These are phyloP conservation scores for Synergus umbraculus DNA, from an alignment of 2,888 invertebrate genomes.

Conservation along the genomic window DNA sequence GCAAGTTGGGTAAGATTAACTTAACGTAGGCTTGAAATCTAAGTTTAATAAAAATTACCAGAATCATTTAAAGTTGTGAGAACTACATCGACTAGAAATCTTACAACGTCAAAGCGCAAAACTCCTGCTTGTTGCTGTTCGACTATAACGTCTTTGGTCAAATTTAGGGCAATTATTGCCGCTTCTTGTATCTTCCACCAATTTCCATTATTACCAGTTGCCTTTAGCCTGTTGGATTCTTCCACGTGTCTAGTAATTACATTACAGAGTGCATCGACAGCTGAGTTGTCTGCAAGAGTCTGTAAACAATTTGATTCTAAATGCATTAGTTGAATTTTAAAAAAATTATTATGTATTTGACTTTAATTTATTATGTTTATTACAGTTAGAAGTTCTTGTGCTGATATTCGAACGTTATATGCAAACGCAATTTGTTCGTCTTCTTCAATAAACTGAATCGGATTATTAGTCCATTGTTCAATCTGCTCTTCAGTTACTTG, in stretches of 20 bases:
- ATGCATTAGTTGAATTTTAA: neutral
- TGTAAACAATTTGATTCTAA: conserved; percentile 48
- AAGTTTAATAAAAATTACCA: conserved; percentile 66
- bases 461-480: conserved; percentile 81
- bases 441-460: conserved; percentile 84
- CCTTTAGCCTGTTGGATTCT: conserved; percentile 79
- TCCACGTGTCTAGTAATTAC: conserved; percentile 82
- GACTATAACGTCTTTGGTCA: conserved; percentile 78
- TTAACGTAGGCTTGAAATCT: neutral
- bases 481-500: conserved; percentile 85
- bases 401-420: conserved; percentile 83
- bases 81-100: conserved; percentile 78
- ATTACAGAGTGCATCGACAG: conserved; percentile 80
- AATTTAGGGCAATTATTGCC: conserved; percentile 82
- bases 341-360: neutral
- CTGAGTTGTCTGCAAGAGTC: conserved; percentile 74
- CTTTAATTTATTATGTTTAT: conserved; percentile 35
- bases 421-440: conserved; percentile 83
- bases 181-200: conserved; percentile 86
- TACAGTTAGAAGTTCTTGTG: conserved; percentile 82
- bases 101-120: conserved; percentile 71
- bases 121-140: conserved; percentile 69
- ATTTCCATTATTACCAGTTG: conserved; percentile 61
- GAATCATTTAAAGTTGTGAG: conserved; percentile 77
- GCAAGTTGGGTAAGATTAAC: neutral